These are phyloP conservation scores for Chalcis sispes DNA, from an alignment of 2,888 invertebrate species.

Conservation along the genomic window DNA sequence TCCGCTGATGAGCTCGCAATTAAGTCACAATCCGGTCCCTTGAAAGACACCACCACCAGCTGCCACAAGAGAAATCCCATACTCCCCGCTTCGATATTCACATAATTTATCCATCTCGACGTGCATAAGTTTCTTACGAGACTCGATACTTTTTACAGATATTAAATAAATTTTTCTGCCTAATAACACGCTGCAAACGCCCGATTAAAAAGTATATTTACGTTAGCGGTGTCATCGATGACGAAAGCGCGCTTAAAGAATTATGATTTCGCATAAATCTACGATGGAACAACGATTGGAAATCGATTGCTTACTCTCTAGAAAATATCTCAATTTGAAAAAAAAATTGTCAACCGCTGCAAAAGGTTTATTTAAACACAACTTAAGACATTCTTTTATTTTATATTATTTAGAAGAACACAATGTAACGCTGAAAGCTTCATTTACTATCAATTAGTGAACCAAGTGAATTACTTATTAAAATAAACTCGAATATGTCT, in stretches of 20 bases:
- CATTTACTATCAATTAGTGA: too few species aligned
- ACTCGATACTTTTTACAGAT: constrained; percentile 15
- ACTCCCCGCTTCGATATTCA: constrained; percentile 48
- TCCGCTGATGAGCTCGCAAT: constrained; percentile 44
- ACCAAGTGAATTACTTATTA: too few species aligned
- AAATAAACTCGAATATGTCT: too few species aligned
- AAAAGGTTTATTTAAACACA: too few species aligned
- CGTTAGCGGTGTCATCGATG: neutral
- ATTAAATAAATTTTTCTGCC: constrained; percentile 44
- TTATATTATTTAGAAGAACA: too few species aligned
- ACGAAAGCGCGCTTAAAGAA: neutral
- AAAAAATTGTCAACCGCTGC: too few species aligned
- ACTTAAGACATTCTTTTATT: too few species aligned
- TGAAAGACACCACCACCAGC: constrained; percentile 22
- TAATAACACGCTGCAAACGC: neutral
- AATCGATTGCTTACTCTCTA: too few species aligned
- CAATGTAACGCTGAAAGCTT: too few species aligned
- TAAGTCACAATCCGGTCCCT: constrained; percentile 55
- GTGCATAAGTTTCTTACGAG: neutral
- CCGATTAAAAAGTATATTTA: neutral
- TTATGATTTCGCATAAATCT: constrained; percentile 27
- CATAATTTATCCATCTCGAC: constrained; percentile 49
- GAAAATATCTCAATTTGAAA: too few species aligned
- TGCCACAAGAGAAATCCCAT: constrained; percentile 40
- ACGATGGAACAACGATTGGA: neutral